These are phyloP conservation scores for Tanypteryx hageni DNA, from an alignment of 2,888 invertebrate species.

Conservation along the genomic window DNA sequence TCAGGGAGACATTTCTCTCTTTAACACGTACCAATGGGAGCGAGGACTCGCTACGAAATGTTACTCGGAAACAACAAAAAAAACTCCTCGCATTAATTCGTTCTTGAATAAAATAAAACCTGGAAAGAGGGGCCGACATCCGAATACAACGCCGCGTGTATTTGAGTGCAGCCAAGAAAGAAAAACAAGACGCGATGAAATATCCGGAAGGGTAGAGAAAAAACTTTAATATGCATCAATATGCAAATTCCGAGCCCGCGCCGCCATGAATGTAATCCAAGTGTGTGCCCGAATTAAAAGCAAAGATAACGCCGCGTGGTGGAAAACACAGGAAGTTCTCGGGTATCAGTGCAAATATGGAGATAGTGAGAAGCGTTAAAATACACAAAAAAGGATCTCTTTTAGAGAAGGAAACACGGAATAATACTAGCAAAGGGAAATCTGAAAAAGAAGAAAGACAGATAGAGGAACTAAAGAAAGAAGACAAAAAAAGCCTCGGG, in stretches of 20 bases:
- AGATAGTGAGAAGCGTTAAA: slow-evolving; percentile 30
- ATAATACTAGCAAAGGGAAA: not conserved
- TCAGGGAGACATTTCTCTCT: too few species aligned
- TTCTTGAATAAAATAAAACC: too few species aligned
- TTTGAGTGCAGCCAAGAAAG: slow-evolving; percentile 17
- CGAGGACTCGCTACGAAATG: not conserved
- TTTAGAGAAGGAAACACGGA: slow-evolving; percentile 25
- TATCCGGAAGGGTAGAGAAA: slow-evolving; percentile 24
- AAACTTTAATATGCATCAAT: slow-evolving; percentile 49
- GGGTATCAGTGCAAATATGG: slow-evolving; percentile 58
- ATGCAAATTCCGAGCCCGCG: slow-evolving; percentile 24
- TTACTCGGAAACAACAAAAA: not conserved
- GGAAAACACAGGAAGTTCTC: slow-evolving; percentile 47
- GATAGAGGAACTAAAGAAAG: not conserved
- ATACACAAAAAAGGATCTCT: not conserved
- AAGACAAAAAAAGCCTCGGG: not conserved
- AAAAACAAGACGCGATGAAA: slow-evolving; percentile 5
- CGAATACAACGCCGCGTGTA: too few species aligned
- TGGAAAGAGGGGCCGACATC: too few species aligned
- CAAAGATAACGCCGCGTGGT: slow-evolving; percentile 30
- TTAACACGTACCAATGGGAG: not conserved
- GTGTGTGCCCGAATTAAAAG: slow-evolving; percentile 39
- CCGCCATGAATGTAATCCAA: slow-evolving; percentile 48
- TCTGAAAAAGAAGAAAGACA: not conserved
- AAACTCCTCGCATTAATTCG: too few species aligned